Base-by-base conservation (phyloP, 2,797 vertebrate species). In the Acridotheres tristis region DNA sequence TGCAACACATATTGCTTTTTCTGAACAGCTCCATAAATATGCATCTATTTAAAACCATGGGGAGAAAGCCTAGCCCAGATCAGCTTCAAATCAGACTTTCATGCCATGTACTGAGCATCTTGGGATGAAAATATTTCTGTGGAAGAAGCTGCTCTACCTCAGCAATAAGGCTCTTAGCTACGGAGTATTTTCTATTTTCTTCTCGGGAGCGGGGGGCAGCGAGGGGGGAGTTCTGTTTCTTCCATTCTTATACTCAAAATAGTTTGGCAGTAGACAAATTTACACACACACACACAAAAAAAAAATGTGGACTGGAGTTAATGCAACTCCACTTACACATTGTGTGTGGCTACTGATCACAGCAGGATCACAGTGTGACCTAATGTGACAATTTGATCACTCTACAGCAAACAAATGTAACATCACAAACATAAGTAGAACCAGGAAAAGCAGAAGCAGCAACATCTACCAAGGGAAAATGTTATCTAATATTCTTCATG, bases 21-120 rank as follows among this genome's bases (percentile, higher is more conserved):
- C 71, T 87, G 86, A 95, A 55, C 38, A 88, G 30, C 23, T 80
- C 82, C 73, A 89, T 94, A 94, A 94, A 92, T 94, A 93, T 58
- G 53, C 26, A 87, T 79, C 81, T 94, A 42, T 93, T 92, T 92
- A 93, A 94, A 90, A 82, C 42, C 57, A 14, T 2, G 8, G 67
- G 74, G 59, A 90, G 47, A 91, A 86, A 88, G 53, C 26, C 57
- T 78, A 86, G 40, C 48, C 21, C 59, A 73, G 55, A 68, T 50
- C 51, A 88, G 51, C 74, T 73, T 81, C 88, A 90, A 40, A 47
- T 88, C 83, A 95, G 67, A 59, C 53, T 93, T 87, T 90, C 3
- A 10, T 50, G 25, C 48, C 47, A 14, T 23, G 27, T 74, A 79
- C 22, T 65, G 36, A 75, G 54, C 14, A 86, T 83, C 50, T 73